A percentile compares a stretch with the other conserved stretches of the same genome.
These are phyloP conservation scores for Acanthornis magna DNA, from an alignment of 2,797 vertebrate genomes.

Conservation along the genomic window DNA sequence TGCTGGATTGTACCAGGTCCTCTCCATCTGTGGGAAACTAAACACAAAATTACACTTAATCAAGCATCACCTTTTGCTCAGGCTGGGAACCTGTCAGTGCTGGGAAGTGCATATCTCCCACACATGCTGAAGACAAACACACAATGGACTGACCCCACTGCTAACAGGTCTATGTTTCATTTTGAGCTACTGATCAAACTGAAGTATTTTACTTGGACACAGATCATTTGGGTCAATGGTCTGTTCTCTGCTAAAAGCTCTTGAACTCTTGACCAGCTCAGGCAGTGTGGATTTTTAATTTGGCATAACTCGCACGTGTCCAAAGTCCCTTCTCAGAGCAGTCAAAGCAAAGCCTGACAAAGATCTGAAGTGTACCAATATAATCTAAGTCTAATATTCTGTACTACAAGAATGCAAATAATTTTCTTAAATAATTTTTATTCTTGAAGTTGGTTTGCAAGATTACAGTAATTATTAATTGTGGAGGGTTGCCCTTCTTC, in stretches of 20 bases:
- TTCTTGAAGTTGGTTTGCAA: not conserved
- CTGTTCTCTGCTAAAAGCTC: not conserved
- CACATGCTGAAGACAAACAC: not conserved
- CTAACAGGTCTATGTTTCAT: not conserved
- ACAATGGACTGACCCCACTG: not conserved
- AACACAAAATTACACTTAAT: not conserved
- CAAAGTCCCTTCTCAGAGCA: not conserved
- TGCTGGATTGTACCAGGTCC: not conserved
- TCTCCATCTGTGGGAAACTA: not conserved
- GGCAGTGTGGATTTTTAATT: not conserved
- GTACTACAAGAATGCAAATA: not conserved
- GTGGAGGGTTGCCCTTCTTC: too few relatives aligned
- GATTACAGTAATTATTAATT: not conserved
- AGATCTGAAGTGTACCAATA: not conserved
- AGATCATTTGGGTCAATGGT: accelerated
- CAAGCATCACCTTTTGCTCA: not conserved
- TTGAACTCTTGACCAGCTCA: not conserved
- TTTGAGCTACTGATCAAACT: not conserved
- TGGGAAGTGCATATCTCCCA: not conserved
- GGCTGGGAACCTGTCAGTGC: not conserved
- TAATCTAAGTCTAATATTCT: not conserved
- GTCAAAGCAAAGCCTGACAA: not conserved
- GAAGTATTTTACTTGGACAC: not conserved
- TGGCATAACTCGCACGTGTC: not conserved
- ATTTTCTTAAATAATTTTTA: not conserved